Base-by-base conservation (phyloP, 1,140 invertebrate genomes). In the Macrotrachela quadricornifera region DNA sequence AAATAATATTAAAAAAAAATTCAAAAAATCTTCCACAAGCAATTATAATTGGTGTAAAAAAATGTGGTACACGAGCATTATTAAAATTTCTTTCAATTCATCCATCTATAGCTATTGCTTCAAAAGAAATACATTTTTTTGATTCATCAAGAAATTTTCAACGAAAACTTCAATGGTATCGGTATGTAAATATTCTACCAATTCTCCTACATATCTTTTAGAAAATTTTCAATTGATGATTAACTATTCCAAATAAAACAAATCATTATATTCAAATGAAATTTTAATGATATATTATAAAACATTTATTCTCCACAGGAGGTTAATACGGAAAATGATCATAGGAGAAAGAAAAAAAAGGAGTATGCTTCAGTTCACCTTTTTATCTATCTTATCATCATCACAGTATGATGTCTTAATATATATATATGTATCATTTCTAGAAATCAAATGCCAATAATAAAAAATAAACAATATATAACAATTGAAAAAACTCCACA, bases 1-100 rank as follows among this genome's bases (percentile, higher is more conserved):
- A 52, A 17, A 46, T 52, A 1, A 9, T 42, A n/a, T n/a, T n/a
- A n/a, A n/a, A n/a, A n/a, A n/a, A n/a, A n/a, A n/a, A n/a, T 8
- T 16, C 30, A 10, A 47, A 53, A 17, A 43, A 50, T 63, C 71
- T 87, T 58, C 85, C 85, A 14, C 78, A 80, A 63, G 83, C 82
- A 15, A 72, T 90, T 56, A 83, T 90, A 59, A 85, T 88, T 58
- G 85, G 85, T 13, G 84, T 85, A 11, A 86, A 86, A 65, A 90
- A 90, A 68, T 82, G 82, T 57, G 85, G 85, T 0, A 90, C 85
- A 1, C 71, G 85, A 51, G 85, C 85, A 0, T 68, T 90, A 12
- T 66, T 90, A 30, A 85, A 88, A 70, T 88, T 88, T 67, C 76
- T 94, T 21, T 84, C 82, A 41, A 68, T 87, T 42, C 85, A 90